Evolutionary conservation across 2,113 vertebrate species (phyloP).

Genomic region (Rhabdornis inornatus): DNA sequence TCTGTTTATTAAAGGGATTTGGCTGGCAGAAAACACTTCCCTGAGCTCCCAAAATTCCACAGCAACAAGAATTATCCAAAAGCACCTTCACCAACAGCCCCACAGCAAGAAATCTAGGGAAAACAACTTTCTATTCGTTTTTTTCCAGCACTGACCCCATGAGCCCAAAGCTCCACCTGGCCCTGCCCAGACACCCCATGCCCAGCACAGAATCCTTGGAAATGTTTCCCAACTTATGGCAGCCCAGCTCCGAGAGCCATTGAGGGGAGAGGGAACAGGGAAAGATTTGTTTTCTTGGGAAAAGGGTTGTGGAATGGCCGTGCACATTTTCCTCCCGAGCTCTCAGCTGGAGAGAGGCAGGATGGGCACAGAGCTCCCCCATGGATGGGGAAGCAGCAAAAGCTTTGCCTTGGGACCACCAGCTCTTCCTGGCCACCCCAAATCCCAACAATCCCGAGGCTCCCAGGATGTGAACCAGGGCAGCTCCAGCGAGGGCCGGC

Average conservation of each 20-base stretch:
- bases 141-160: fast-evolving
- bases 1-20: background rate
- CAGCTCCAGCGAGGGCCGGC: background rate
- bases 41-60: background rate
- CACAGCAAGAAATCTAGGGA: background rate
- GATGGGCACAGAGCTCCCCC: background rate
- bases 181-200: too few relatives aligned
- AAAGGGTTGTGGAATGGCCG: background rate
- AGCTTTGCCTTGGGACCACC: background rate
- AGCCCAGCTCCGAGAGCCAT: fast-evolving
- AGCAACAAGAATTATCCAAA: background rate
- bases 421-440: background rate
- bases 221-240: background rate
- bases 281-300: background rate
- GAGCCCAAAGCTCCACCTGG: background rate
- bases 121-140: background rate
- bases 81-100: background rate
- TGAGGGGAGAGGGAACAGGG: background rate
- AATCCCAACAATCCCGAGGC: fast-evolving
- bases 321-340: background rate
- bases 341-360: background rate
- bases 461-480: background rate
- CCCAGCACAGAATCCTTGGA: background rate
- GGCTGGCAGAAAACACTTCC: background rate
- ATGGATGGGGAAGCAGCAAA: background rate